Evolutionary conservation across 2,888 invertebrate genomes (phyloP).

Genomic region (Volucella zonaria): DNA sequence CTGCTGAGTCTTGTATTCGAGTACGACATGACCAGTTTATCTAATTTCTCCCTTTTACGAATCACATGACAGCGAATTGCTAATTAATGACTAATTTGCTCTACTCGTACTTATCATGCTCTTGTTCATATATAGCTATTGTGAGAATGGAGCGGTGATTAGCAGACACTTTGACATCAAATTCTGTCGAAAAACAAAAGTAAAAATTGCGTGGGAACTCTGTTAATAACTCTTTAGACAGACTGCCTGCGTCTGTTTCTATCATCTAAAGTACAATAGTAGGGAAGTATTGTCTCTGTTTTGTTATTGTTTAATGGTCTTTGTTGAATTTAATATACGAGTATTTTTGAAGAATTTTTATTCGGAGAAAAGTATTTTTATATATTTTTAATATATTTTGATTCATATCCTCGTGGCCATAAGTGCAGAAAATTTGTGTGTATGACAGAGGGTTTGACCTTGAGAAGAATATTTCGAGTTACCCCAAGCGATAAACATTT

Average conservation of each 20-base stretch:
- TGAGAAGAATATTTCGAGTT: too few relatives aligned
- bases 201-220: conserved; percentile 41
- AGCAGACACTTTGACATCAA: conserved; percentile 21
- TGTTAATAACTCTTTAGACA: conserved; percentile 24
- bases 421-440: too few relatives aligned
- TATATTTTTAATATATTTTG: too few relatives aligned
- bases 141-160: conserved; percentile 9
- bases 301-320: too few relatives aligned
- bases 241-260: conserved; percentile 48
- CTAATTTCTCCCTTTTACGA: conserved; percentile 21
- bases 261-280: conserved; percentile 18
- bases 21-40: conserved; percentile 32
- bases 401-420: too few relatives aligned
- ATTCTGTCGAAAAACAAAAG: neutral
- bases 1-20: neutral
- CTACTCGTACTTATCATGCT: conserved; percentile 18
- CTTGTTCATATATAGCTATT: neutral
- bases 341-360: too few relatives aligned
- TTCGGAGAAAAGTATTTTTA: too few relatives aligned
- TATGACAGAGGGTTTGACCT: too few relatives aligned
- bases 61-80: conserved; percentile 39
- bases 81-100: conserved; percentile 55
- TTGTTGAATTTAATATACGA: too few relatives aligned
- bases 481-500: too few relatives aligned
- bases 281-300: too few relatives aligned